A percentile compares a stretch with the other conserved stretches of the same genome.
phyloP scores from a whole-genome alignment of 2,888 invertebrate genomes.

The Capitulum mitella region DNA sequence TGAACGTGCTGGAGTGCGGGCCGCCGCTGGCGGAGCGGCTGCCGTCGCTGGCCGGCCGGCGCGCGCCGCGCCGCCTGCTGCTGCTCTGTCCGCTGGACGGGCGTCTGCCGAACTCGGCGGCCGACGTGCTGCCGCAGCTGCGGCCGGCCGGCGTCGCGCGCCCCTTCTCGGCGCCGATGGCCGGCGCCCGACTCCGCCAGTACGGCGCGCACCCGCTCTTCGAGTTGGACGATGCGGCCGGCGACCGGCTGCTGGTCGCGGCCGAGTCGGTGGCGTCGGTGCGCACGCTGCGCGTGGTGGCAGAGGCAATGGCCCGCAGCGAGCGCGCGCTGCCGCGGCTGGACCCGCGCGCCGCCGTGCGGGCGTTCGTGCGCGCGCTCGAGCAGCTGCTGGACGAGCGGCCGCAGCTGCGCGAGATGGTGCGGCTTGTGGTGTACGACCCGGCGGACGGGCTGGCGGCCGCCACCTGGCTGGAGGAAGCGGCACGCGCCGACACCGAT shows the following conservation, averaged over 20 bases:
- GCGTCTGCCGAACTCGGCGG: not conserved
- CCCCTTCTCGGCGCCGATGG: not conserved
- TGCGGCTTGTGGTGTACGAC: not conserved
- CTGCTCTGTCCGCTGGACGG: not conserved
- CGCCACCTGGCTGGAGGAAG: not conserved
- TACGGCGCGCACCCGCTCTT: not conserved
- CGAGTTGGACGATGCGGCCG: not conserved
- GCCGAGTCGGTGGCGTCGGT: not conserved
- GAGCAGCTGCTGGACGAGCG: not conserved
- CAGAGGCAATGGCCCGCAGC: not conserved
- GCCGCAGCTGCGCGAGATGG: not conserved
- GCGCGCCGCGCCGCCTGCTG: not conserved
- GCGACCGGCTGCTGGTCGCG: not conserved
- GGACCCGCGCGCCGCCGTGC: too few species aligned
- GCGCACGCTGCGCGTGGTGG: not conserved
- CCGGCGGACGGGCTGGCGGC: not conserved
- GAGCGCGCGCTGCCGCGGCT: not conserved
- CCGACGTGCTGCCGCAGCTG: not conserved
- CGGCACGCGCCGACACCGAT: not conserved
- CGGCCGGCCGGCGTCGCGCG: not conserved
- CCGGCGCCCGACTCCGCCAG: not conserved
- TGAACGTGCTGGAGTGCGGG: not conserved
- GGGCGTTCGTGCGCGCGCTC: not conserved
- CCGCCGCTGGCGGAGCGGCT: not conserved
- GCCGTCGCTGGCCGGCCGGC: not conserved